Conservation (phyloP, 2,113 vertebrate species). For the Catharus minimus region DNA sequence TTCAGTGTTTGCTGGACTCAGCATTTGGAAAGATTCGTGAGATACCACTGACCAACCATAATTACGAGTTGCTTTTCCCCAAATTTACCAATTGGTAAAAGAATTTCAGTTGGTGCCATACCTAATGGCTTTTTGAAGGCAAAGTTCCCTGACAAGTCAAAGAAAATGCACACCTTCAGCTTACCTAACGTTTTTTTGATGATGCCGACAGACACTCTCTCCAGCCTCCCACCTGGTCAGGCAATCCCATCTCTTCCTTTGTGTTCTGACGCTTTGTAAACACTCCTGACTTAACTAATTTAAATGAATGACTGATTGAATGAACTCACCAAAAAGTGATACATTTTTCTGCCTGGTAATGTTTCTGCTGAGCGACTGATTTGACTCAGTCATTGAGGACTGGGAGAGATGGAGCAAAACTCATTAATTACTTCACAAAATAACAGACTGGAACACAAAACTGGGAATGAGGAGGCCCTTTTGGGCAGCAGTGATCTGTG, state of each 20-base stretch:
- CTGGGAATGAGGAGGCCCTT: background rate
- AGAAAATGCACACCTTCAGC: background rate
- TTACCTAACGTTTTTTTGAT: background rate
- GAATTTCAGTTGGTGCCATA: background rate
- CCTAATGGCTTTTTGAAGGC: background rate
- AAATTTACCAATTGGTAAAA: background rate
- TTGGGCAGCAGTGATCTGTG: background rate
- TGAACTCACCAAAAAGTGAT: background rate
- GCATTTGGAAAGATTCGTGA: background rate
- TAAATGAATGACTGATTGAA: background rate
- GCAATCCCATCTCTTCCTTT: background rate
- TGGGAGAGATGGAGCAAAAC: background rate
- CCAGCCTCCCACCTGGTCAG: accelerated
- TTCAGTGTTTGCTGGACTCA: background rate
- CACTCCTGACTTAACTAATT: background rate
- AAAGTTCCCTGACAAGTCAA: background rate
- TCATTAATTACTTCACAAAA: background rate
- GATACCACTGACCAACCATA: background rate
- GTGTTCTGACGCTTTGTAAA: background rate
- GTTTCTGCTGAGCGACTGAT: background rate
- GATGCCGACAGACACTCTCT: background rate
- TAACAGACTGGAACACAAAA: background rate
- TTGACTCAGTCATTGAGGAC: background rate
- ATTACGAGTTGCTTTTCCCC: background rate
- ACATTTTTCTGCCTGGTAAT: background rate